These are phyloP conservation scores for Lasioglossum zephyrum DNA, from an alignment of 2,888 invertebrate species.

Conservation along the genomic window DNA sequence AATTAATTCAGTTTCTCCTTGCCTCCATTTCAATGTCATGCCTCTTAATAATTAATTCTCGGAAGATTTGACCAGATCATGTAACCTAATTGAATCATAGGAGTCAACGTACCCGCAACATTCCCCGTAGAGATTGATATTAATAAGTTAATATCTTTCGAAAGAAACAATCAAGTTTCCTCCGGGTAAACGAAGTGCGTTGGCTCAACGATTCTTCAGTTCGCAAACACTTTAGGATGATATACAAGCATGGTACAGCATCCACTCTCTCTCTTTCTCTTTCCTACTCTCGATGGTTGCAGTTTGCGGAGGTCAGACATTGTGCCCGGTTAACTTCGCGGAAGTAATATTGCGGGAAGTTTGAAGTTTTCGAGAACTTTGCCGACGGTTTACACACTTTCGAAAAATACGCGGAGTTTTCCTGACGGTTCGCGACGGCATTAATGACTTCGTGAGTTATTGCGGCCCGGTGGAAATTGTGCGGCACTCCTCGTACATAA, in stretches of 20 bases:
- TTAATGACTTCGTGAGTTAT: constrained; percentile 38
- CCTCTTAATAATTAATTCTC: constrained; percentile 62
- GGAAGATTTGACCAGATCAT: constrained; percentile 65
- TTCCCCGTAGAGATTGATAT: constrained; percentile 16
- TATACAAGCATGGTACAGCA: neutral
- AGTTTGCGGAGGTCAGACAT: neutral
- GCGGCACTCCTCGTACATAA: neutral
- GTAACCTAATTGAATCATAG: constrained; percentile 61
- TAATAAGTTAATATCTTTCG: constrained; percentile 11
- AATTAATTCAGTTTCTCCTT: constrained; percentile 1
- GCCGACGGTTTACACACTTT: constrained; percentile 23
- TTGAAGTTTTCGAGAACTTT: constrained; percentile 11
- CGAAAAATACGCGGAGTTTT: constrained; percentile 24
- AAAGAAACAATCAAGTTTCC: neutral
- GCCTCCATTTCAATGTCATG: constrained; percentile 26
- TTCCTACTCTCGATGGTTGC: neutral
- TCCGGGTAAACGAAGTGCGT: neutral
- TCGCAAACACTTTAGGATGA: neutral
- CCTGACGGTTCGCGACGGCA: neutral
- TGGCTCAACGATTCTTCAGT: neutral
- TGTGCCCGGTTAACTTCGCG: constrained; percentile 3
- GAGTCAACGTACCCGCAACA: constrained; percentile 48
- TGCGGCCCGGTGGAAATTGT: neutral
- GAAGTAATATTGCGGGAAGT: constrained; percentile 1
- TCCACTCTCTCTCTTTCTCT: neutral